phyloP scores from a whole-genome alignment of 2,113 vertebrate species.

The Nerophis ophidion region DNA sequence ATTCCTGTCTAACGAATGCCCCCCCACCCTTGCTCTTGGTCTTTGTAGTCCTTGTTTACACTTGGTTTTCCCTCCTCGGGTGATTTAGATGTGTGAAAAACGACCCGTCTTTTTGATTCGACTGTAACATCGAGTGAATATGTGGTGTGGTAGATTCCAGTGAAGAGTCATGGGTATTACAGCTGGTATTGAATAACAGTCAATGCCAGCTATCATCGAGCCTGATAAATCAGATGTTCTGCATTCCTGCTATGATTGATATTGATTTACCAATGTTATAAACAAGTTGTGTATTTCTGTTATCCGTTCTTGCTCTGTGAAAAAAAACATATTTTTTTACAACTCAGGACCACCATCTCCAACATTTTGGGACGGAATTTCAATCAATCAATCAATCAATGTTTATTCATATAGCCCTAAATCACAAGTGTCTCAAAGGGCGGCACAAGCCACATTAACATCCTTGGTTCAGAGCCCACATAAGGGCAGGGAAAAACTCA shows the following conservation, averaged over 20 bases:
- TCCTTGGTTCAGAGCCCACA: too few species aligned
- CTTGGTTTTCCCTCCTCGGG: background rate
- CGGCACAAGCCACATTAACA: too few species aligned
- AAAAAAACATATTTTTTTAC: conserved; percentile 14
- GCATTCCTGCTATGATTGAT: conserved; percentile 20
- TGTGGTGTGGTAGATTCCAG: conserved; percentile 18
- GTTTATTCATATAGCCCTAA: too few species aligned
- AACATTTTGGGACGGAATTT: conserved; percentile 2
- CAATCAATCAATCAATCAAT: too few species aligned
- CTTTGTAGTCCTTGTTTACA: background rate
- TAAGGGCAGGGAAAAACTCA: too few species aligned
- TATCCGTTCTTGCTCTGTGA: conserved; percentile 15
- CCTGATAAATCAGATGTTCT: conserved; percentile 11
- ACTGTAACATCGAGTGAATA: conserved; percentile 1
- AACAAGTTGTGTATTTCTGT: conserved; percentile 25
- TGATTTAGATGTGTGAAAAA: conserved; percentile 6
- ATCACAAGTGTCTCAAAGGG: too few species aligned
- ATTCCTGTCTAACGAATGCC: background rate
- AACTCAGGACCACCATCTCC: background rate
- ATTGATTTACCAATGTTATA: conserved; percentile 36
- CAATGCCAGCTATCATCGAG: conserved; percentile 23
- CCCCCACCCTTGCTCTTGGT: background rate
- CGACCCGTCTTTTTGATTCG: conserved; percentile 17
- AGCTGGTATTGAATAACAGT: conserved; percentile 19
- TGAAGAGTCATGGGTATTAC: conserved; percentile 25